phyloP scores from a whole-genome alignment of 2,797 vertebrate genomes.

The Morus bassanus region DNA sequence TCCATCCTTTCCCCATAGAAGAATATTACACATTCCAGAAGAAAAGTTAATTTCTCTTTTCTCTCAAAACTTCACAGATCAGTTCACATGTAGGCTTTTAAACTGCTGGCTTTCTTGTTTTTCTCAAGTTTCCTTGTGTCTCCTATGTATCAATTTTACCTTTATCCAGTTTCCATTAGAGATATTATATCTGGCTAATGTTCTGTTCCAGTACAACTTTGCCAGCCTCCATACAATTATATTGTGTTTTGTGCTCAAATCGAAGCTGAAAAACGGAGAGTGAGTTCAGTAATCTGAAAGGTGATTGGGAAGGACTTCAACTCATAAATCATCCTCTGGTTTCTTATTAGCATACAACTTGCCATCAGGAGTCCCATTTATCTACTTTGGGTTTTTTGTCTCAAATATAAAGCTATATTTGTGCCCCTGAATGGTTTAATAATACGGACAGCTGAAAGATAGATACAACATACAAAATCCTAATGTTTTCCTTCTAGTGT shows the following conservation, averaged over 20 bases:
- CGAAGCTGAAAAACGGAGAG: constrained; percentile 6
- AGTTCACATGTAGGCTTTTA: not conserved
- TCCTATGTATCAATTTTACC: constrained; percentile 2
- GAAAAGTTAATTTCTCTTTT: not conserved
- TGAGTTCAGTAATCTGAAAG: constrained; percentile 6
- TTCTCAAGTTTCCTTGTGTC: not conserved
- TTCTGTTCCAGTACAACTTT: constrained; percentile 14
- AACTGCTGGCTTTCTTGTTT: not conserved
- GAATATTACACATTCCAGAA: not conserved
- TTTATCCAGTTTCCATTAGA: constrained; percentile 7
- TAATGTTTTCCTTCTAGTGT: constrained; percentile 8
- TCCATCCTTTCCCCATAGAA: not conserved
- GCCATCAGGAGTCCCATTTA: not conserved
- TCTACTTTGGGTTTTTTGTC: not conserved
- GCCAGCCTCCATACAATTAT: not conserved
- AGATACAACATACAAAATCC: not conserved
- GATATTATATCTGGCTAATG: constrained; percentile 13
- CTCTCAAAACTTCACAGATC: not conserved
- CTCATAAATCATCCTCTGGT: not conserved
- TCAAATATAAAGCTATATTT: not conserved
- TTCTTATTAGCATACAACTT: not conserved
- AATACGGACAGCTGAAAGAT: constrained; percentile 1
- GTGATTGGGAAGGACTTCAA: not conserved
- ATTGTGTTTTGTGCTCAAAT: constrained; percentile 17
- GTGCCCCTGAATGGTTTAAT: not conserved